phyloP scores from a whole-genome alignment of 2,113 vertebrate genomes.

The Pseudonaja textilis region DNA sequence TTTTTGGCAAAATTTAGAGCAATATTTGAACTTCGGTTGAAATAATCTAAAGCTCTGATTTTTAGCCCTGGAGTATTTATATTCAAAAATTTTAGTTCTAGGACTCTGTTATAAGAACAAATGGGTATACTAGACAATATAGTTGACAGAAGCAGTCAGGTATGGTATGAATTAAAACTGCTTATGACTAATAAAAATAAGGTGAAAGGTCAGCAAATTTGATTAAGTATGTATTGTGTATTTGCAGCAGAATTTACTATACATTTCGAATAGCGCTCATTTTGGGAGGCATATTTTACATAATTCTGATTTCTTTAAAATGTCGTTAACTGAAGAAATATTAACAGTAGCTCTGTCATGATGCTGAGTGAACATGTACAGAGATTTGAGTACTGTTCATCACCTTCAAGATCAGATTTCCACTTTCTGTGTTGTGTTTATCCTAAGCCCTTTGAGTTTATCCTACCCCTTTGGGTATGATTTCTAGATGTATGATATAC shows the following conservation, averaged over 20 bases:
- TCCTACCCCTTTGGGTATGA: neutral
- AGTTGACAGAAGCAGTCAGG: neutral
- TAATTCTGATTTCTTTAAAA: neutral
- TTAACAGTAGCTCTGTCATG: neutral
- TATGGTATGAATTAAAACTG: neutral
- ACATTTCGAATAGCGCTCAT: neutral
- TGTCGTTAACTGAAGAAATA: neutral
- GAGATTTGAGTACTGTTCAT: neutral
- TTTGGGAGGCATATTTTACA: neutral
- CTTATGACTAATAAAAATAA: neutral
- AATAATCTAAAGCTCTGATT: neutral
- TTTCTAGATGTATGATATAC: neutral
- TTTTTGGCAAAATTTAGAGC: neutral
- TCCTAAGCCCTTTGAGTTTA: neutral
- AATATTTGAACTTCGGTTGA: neutral
- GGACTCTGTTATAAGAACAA: neutral
- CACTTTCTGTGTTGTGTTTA: neutral
- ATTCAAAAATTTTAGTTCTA: neutral
- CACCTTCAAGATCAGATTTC: neutral
- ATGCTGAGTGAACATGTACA: neutral
- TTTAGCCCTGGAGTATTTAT: neutral
- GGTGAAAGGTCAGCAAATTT: neutral
- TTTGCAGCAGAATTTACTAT: neutral
- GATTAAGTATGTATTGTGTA: neutral
- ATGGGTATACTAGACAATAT: neutral